Base-by-base conservation (phyloP, 92 coral and sea anemone genomes). In the Epizoanthus stellaris region DNA sequence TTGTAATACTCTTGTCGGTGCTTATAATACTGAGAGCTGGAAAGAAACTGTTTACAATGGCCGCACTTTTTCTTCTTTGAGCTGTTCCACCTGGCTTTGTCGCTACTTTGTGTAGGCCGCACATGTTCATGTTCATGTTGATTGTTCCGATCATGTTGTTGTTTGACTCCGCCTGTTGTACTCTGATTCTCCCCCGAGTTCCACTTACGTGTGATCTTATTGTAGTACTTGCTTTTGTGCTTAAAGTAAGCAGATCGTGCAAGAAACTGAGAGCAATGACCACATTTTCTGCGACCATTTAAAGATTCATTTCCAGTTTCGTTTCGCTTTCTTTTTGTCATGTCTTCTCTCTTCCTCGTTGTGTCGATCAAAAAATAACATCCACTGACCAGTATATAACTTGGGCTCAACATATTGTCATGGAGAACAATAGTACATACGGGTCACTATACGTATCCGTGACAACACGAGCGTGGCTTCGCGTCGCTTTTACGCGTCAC, bases 41-140 rank as follows among this genome's bases (percentile, higher is more conserved):
- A 75, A 52, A 75, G 67, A 16, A 75, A 53, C 38, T 57, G 80
- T 56, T 75, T 75, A 23, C 80, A 75, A 3, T 75, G 80, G 80
- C 80, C 80, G 38, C 80, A 75, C 54, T 75, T 15, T 74, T 15
- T 52, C 45, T 52, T 74, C 8, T 23, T 52, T 61, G 30, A 73
- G 54, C 17, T 14, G n/a, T 49, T 14, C 63, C 42, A 61, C 21
- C 30, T 49, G 23, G 25, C 43, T 15, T 68, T 68, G 40, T 42
- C 38, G 43, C n/a, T 13, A 23, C 34, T 54, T 54, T 25, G 64
- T 23, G 42, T 1, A 56, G 34, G 80, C 5, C 10, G 42, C 66
- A 25, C 65, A 25, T 23, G 30, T 61, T 52, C 53, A n/a, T 43
- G 7, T 45, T n/a, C n/a, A n/a, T n/a, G n/a, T n/a, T n/a, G n/a